phyloP scores from a whole-genome alignment of 1,140 invertebrate species.

The Ostrea denselamellosa region DNA sequence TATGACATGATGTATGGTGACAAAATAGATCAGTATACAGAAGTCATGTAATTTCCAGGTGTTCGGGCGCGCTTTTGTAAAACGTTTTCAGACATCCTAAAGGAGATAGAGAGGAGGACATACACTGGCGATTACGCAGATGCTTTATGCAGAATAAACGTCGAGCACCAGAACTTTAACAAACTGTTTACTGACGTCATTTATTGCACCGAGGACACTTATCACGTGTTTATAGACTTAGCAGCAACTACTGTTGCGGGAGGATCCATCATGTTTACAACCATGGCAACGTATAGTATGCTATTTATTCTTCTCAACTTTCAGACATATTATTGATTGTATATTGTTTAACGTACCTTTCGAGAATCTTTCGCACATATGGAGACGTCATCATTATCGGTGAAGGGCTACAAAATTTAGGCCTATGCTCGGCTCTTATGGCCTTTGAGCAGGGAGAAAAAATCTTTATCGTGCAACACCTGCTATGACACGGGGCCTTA shows the following conservation, averaged over 20 bases:
- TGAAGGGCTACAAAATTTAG: too few species aligned
- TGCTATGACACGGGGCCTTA: too few species aligned
- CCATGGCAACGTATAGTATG: slow-evolving; percentile 47
- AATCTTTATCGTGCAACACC: too few species aligned
- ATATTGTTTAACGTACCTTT: background rate
- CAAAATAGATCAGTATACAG: too few species aligned
- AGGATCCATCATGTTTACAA: slow-evolving; percentile 46
- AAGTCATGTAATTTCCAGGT: slow-evolving; percentile 2
- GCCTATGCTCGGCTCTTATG: too few species aligned
- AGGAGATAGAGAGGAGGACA: slow-evolving; percentile 31
- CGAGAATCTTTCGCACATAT: too few species aligned
- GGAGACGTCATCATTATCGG: too few species aligned
- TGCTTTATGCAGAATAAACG: slow-evolving; percentile 11
- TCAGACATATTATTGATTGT: background rate
- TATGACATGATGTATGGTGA: background rate
- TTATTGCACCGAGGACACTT: slow-evolving; percentile 43
- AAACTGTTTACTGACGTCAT: slow-evolving; percentile 48
- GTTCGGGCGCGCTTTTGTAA: slow-evolving; percentile 47
- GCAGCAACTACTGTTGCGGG: slow-evolving; percentile 49
- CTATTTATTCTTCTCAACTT: background rate
- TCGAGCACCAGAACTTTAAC: slow-evolving; percentile 39
- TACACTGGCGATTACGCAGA: slow-evolving; percentile 36
- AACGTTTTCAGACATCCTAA: slow-evolving; percentile 44
- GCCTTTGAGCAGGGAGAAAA: too few species aligned
- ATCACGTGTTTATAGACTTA: slow-evolving; percentile 45